Conservation (phyloP, 1,140 invertebrate genomes). For the Andricus grossulariae region DNA sequence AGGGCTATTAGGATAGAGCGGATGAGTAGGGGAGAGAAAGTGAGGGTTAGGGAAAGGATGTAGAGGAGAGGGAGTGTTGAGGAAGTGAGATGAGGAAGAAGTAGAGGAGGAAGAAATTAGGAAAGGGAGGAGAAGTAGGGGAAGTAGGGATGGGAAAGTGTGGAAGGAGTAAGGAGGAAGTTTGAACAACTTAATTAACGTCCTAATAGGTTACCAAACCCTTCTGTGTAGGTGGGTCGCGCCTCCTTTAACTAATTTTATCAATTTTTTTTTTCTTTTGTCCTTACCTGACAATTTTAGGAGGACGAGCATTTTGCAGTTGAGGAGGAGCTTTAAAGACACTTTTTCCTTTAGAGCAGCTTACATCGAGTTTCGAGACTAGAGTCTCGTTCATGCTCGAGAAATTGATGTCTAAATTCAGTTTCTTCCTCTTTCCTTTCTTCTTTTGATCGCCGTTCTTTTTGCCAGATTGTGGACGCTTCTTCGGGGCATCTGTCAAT, state of each 20-base stretch:
- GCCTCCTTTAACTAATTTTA: not conserved
- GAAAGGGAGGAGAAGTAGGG: too few species aligned
- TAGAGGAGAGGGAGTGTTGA: not conserved
- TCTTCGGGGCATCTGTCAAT: conserved; percentile 37
- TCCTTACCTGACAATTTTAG: conserved; percentile 65
- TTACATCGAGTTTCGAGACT: conserved; percentile 62
- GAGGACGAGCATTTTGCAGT: conserved; percentile 58
- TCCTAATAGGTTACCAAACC: too few species aligned
- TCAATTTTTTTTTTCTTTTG: not conserved
- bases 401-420: conserved; percentile 44
- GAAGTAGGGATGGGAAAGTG: too few species aligned
- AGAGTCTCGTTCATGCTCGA: conserved; percentile 64
- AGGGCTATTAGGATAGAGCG: too few species aligned
- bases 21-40: too few species aligned
- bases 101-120: too few species aligned
- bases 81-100: too few species aligned
- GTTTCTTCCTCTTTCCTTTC: conserved; percentile 54
- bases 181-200: too few species aligned
- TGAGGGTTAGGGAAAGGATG: too few species aligned
- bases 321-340: conserved; percentile 63
- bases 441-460: conserved; percentile 57
- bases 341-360: conserved; percentile 60
- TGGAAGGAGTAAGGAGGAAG: too few species aligned
- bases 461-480: conserved; percentile 47
- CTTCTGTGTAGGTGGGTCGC: too few species aligned